phyloP scores from a whole-genome alignment of 2,797 vertebrate species.

The Malacoctenus gilli region DNA sequence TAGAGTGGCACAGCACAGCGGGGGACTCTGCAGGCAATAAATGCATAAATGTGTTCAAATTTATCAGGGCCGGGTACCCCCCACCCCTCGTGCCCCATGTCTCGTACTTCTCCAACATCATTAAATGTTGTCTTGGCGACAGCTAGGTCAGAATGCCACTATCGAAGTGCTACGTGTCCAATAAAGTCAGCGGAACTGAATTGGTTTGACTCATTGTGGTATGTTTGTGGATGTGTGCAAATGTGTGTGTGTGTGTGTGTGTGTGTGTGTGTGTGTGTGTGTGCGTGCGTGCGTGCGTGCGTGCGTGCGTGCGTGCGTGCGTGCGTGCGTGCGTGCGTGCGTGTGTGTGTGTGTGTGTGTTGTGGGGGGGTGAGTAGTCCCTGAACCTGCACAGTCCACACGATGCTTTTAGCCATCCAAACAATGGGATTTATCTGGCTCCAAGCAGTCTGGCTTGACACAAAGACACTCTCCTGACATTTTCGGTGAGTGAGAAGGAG shows the following conservation, averaged over 20 bases:
- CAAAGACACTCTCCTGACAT: conserved; percentile 32
- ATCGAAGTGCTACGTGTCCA: conserved; percentile 60
- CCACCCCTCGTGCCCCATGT: conserved; percentile 22
- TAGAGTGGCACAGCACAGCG: conserved; percentile 20
- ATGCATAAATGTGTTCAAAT: conserved; percentile 41
- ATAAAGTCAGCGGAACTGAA: conserved; percentile 46
- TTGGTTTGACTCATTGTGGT: conserved; percentile 45
- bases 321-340: too few species aligned
- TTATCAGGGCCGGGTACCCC: conserved; percentile 37
- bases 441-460: conserved; percentile 46
- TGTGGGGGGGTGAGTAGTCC: conserved; percentile 50
- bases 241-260: too few species aligned
- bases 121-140: conserved; percentile 49
- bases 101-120: conserved; percentile 48
- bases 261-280: too few species aligned
- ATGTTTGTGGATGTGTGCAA: conserved; percentile 56
- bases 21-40: conserved; percentile 27
- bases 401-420: conserved; percentile 42
- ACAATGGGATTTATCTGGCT: conserved; percentile 56
- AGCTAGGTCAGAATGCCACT: conserved; percentile 54
- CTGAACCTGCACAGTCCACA: conserved; percentile 32
- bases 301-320: too few species aligned
- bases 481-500: conserved; percentile 30
- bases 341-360: too few species aligned
- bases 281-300: too few species aligned